A percentile compares a stretch with the other conserved stretches of the same genome.
Conservation (phyloP, 2,888 invertebrate genomes). For the Andrena haemorrhoa region DNA sequence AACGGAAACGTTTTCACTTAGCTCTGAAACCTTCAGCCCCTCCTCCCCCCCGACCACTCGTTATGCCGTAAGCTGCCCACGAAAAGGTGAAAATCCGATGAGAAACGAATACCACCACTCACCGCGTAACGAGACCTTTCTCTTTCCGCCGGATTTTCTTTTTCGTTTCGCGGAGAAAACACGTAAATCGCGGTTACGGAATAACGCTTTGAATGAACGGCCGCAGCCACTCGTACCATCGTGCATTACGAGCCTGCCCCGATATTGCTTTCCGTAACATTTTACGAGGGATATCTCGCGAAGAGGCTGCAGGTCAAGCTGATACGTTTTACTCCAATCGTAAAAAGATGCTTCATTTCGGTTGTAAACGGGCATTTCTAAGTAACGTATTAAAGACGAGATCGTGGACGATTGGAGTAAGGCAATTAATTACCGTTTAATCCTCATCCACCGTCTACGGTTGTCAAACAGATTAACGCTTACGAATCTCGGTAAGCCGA, state of each 20-base stretch:
- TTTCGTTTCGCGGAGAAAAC: constrained; percentile 3
- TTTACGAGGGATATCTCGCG: not conserved
- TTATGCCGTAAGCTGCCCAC: constrained; percentile 16
- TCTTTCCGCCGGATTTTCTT: not conserved
- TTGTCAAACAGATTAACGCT: not conserved
- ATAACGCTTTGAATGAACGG: constrained; percentile 5
- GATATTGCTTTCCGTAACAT: not conserved
- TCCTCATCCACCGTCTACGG: not conserved
- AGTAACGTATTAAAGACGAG: not conserved
- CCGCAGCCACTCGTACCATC: not conserved
- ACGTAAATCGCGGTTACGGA: constrained; percentile 7
- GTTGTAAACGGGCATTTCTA: not conserved
- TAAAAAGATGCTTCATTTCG: not conserved
- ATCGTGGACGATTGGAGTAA: not conserved
- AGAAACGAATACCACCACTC: constrained; percentile 15
- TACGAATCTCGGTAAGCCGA: not conserved
- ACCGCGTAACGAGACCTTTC: constrained; percentile 20
- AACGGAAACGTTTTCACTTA: constrained; percentile 60
- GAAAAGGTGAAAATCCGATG: constrained; percentile 47
- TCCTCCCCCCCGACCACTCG: not conserved
- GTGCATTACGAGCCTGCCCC: not conserved
- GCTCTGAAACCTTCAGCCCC: constrained; percentile 42
- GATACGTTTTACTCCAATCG: not conserved
- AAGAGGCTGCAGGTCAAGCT: not conserved
- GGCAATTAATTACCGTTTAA: not conserved